These are phyloP conservation scores for Ranitomeya variabilis DNA, from an alignment of 2,113 vertebrate species.

Conservation along the genomic window DNA sequence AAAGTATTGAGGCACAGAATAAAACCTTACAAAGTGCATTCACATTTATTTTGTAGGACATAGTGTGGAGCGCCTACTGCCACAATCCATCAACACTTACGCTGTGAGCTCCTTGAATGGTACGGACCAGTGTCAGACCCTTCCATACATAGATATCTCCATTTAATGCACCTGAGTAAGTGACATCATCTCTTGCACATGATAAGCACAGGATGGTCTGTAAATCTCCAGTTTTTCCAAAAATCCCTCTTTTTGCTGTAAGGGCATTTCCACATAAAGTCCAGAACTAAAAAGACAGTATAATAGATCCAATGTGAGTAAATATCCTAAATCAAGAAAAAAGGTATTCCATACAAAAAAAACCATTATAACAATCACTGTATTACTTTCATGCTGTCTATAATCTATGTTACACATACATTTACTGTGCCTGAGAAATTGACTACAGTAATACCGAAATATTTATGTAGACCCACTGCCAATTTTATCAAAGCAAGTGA, in stretches of 20 bases:
- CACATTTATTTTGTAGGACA: neutral
- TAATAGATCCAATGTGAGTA: neutral
- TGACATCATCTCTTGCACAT: conserved; percentile 91
- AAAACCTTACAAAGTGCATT: neutral
- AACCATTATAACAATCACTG: neutral
- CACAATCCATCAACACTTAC: conserved; percentile 73
- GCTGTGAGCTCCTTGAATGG: conserved; percentile 91
- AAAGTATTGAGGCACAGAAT: neutral
- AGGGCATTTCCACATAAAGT: conserved; percentile 91
- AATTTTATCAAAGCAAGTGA: too few relatives aligned
- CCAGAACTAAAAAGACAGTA: conserved; percentile 84
- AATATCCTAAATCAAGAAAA: neutral
- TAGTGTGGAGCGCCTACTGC: too few relatives aligned
- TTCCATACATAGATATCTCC: conserved; percentile 97
- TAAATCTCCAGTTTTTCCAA: conserved; percentile 93
- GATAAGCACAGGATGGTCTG: conserved; percentile 96
- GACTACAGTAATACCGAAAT: neutral
- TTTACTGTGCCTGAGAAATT: too few relatives aligned
- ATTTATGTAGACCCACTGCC: neutral
- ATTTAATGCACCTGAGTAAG: conserved; percentile 93
- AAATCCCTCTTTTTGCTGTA: conserved; percentile 92
- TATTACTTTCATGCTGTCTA: too few relatives aligned
- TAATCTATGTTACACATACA: too few relatives aligned
- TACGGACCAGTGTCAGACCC: conserved; percentile 83
- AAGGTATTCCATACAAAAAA: neutral